Percentiles rank a stretch among this genome's conserved stretches.
phyloP scores from a whole-genome alignment of 2,797 vertebrate species.

The Cheirogaleus major region DNA sequence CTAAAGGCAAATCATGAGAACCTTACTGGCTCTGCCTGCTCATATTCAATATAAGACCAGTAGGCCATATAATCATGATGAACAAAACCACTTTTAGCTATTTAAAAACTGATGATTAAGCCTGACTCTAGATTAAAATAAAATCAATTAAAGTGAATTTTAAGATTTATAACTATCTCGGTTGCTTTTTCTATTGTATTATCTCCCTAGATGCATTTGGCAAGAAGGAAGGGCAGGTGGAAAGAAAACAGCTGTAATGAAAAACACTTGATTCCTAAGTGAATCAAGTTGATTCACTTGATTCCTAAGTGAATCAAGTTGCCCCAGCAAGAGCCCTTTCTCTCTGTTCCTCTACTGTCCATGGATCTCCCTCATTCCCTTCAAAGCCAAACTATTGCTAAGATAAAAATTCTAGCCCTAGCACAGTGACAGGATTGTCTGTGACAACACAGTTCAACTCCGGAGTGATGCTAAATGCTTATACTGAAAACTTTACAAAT shows the following conservation, averaged over 20 bases:
- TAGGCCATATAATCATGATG: neutral
- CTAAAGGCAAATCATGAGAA: neutral
- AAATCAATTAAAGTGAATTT: neutral
- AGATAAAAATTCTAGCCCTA: neutral
- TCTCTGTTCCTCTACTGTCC: neutral
- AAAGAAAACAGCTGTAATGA: neutral
- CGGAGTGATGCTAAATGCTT: neutral
- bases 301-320: neutral
- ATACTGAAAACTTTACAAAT: neutral
- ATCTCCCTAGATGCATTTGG: neutral
- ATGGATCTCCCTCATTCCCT: neutral
- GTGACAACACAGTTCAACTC: neutral
- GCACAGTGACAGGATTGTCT: neutral
- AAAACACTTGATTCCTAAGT: neutral
- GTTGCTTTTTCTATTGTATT: neutral
- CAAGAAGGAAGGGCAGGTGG: neutral
- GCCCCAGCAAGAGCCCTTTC: neutral
- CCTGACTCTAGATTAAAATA: neutral
- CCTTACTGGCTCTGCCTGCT: neutral
- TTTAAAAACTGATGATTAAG: neutral
- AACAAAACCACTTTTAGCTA: neutral
- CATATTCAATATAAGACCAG: slow-evolving; percentile 13
- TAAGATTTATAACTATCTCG: neutral
- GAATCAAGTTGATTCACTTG: neutral
- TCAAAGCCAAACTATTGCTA: neutral